phyloP scores from a whole-genome alignment of 2,113 vertebrate genomes.

The Alces alces region DNA sequence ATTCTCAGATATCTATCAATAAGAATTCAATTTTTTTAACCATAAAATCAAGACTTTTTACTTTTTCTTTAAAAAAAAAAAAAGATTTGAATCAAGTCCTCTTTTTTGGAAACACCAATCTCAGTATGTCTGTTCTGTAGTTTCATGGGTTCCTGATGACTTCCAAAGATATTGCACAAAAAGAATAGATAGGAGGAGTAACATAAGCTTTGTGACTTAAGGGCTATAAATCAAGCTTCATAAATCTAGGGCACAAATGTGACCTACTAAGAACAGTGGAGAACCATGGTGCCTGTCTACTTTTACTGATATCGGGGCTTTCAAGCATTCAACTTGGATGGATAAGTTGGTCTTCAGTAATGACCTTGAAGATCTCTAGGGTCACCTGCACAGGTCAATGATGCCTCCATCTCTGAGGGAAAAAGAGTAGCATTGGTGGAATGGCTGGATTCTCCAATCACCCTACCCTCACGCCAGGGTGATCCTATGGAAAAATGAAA shows the following conservation, averaged over 20 bases:
- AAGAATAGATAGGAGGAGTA: not conserved
- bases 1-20: not conserved
- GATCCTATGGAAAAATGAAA: not conserved
- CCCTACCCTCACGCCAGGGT: not conserved
- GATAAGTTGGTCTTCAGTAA: not conserved
- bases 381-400: not conserved
- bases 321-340: not conserved
- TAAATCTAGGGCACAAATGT: conserved; percentile 44
- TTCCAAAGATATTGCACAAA: not conserved
- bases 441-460: not conserved
- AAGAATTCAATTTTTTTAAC: not conserved
- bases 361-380: not conserved
- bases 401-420: not conserved
- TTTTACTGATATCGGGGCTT: not conserved
- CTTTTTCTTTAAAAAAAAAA: not conserved
- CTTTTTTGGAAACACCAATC: not conserved
- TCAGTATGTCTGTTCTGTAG: not conserved
- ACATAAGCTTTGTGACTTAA: not conserved
- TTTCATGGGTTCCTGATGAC: not conserved
- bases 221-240: conserved; percentile 13
- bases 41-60: not conserved
- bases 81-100: not conserved
- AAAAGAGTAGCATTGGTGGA: not conserved
- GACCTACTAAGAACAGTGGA: not conserved
- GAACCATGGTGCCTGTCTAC: not conserved